These are phyloP conservation scores for Sapayoa aenigma DNA, from an alignment of 2,113 vertebrate genomes.

Conservation along the genomic window DNA sequence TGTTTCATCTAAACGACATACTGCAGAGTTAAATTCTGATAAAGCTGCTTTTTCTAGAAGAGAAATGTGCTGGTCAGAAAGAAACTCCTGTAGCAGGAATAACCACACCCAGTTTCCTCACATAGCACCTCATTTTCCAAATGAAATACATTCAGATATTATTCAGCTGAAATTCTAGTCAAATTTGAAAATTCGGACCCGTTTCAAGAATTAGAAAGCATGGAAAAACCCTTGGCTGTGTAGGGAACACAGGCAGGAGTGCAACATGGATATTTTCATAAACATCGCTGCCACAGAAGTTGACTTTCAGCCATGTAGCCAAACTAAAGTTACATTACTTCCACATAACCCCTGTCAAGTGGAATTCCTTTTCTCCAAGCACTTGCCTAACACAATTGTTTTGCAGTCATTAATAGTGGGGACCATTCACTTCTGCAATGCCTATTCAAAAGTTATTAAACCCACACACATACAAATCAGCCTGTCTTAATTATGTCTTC, in stretches of 20 bases:
- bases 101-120: neutral
- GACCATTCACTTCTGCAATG: neutral
- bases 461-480: neutral
- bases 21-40: neutral
- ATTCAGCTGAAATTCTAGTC: neutral
- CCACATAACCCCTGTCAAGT: fast-evolving
- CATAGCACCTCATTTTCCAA: fast-evolving
- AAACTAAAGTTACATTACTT: neutral
- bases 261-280: neutral
- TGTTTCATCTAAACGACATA: neutral
- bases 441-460: neutral
- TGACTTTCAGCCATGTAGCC: neutral
- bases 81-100: neutral
- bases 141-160: neutral
- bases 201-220: neutral
- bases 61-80: neutral
- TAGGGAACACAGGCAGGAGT: neutral
- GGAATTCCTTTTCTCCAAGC: neutral
- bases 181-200: neutral
- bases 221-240: neutral
- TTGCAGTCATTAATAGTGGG: neutral
- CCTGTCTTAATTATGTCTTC: constrained; percentile 10
- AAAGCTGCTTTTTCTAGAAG: neutral
- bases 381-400: neutral
- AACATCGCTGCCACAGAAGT: neutral